These are phyloP conservation scores for Agrilus biguttatus DNA, from an alignment of 2,888 invertebrate genomes.

Conservation along the genomic window DNA sequence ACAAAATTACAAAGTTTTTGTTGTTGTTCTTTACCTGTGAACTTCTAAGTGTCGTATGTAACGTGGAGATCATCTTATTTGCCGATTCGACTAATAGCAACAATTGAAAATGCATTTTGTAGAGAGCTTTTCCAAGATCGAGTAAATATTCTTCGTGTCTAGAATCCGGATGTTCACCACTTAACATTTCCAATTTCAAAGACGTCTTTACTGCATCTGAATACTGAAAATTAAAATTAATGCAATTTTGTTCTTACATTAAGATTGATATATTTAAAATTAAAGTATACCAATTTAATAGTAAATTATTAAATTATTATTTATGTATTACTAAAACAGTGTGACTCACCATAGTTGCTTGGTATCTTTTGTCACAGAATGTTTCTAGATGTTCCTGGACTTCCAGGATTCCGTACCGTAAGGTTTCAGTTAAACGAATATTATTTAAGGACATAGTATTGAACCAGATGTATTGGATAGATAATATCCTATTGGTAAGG, in stretches of 20 bases:
- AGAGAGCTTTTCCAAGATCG: slow-evolving; percentile 75
- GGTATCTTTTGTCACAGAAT: slow-evolving; percentile 82
- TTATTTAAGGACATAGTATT: slow-evolving; percentile 58
- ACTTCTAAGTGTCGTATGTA: slow-evolving; percentile 42
- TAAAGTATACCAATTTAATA: too few relatives aligned
- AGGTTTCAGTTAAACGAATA: slow-evolving; percentile 61
- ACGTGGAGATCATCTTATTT: slow-evolving; percentile 64
- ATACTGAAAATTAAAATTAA: slow-evolving; percentile 43
- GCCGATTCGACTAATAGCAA: slow-evolving; percentile 77
- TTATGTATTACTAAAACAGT: neutral
- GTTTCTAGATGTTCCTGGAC: slow-evolving; percentile 93
- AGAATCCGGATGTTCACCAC: slow-evolving; percentile 39
- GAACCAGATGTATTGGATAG: slow-evolving; percentile 84
- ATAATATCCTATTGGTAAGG: slow-evolving; percentile 43
- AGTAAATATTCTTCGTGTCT: slow-evolving; percentile 56
- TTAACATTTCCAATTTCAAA: slow-evolving; percentile 59
- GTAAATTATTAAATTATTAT: neutral
- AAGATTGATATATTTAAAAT: too few relatives aligned
- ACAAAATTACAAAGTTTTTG: neutral
- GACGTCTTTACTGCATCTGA: slow-evolving; percentile 71
- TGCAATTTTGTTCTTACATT: too few relatives aligned
- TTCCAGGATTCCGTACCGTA: slow-evolving; percentile 80
- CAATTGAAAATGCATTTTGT: slow-evolving; percentile 87
- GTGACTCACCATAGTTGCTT: slow-evolving; percentile 56
- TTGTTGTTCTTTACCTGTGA: slow-evolving; percentile 32